phyloP scores from a whole-genome alignment of 64 coral and sea anemone species.

The Stylophora pistillata region DNA sequence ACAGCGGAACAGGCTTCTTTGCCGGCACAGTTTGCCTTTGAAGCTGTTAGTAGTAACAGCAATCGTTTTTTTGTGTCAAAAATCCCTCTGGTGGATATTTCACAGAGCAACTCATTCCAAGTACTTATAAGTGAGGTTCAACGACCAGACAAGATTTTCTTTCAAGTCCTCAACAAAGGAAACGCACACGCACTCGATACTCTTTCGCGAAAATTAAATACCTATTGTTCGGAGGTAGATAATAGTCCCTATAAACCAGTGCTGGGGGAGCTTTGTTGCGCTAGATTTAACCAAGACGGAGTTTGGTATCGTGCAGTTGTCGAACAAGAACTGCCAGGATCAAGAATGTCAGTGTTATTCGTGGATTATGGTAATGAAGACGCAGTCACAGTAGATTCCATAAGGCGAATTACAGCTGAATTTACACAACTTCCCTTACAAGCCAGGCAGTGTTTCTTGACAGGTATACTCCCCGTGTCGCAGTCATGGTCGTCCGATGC shows the following conservation, averaged over 20 bases:
- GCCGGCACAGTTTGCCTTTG: neutral
- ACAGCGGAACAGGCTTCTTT: neutral
- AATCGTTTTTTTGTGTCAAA: constrained; percentile 15
- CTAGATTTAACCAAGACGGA: constrained; percentile 57
- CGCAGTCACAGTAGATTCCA: constrained; percentile 3
- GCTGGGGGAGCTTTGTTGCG: constrained; percentile 52
- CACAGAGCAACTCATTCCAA: neutral
- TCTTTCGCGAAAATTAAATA: constrained; percentile 18
- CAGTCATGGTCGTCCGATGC: neutral
- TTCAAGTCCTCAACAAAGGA: constrained; percentile 39
- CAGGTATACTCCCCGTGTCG: neutral
- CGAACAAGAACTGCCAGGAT: constrained; percentile 31
- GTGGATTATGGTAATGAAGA: constrained; percentile 79
- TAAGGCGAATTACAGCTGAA: constrained; percentile 11
- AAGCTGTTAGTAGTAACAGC: neutral
- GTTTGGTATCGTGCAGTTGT: constrained; percentile 68
- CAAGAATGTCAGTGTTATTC: constrained; percentile 51
- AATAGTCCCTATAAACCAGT: constrained; percentile 31
- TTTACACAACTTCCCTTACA: constrained; percentile 53
- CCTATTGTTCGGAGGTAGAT: constrained; percentile 35
- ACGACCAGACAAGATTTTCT: constrained; percentile 32
- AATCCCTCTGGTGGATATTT: constrained; percentile 28
- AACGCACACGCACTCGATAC: constrained; percentile 17
- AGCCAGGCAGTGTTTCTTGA: constrained; percentile 26
- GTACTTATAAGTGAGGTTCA: constrained; percentile 57